phyloP scores from a whole-genome alignment of 1,140 invertebrate genomes.

The Maconellicoccus hirsutus region DNA sequence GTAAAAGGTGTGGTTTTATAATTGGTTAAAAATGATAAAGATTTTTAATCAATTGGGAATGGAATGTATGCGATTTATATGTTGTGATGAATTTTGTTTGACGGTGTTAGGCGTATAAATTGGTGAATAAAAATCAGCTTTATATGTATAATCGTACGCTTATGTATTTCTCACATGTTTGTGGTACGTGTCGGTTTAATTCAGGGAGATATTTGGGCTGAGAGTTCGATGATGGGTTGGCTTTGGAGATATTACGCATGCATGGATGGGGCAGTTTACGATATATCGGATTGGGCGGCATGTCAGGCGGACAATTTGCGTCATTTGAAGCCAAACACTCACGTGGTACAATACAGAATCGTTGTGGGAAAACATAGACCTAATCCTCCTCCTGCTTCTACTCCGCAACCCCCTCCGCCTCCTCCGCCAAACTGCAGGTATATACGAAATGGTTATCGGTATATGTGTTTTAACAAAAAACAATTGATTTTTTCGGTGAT shows the following conservation, averaged over 20 bases:
- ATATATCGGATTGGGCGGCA: conserved; percentile 90
- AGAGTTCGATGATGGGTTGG: conserved; percentile 74
- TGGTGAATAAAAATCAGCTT: too few relatives aligned
- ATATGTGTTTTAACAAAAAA: too few relatives aligned
- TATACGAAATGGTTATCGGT: neutral
- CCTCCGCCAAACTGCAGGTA: conserved; percentile 17
- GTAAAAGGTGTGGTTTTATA: too few relatives aligned
- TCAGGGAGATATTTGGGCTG: conserved; percentile 91
- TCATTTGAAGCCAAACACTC: conserved; percentile 71
- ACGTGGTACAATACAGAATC: conserved; percentile 84
- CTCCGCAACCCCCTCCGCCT: conserved; percentile 24
- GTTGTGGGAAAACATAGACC: conserved; percentile 52
- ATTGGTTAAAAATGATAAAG: too few relatives aligned
- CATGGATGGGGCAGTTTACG: conserved; percentile 86
- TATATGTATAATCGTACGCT: too few relatives aligned
- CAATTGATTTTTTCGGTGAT: too few relatives aligned
- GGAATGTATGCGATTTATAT: too few relatives aligned
- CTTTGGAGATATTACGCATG: conserved; percentile 91
- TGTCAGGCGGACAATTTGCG: conserved; percentile 76
- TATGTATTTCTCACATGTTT: too few relatives aligned
- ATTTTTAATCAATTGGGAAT: too few relatives aligned
- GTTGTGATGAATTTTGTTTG: too few relatives aligned
- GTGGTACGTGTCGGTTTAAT: conserved; percentile 28
- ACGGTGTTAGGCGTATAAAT: too few relatives aligned
- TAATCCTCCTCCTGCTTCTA: conserved; percentile 37